These are phyloP conservation scores for human (Homo sapiens) DNA, from an alignment of 2,113 vertebrate species.

Conservation along the genomic window DNA sequence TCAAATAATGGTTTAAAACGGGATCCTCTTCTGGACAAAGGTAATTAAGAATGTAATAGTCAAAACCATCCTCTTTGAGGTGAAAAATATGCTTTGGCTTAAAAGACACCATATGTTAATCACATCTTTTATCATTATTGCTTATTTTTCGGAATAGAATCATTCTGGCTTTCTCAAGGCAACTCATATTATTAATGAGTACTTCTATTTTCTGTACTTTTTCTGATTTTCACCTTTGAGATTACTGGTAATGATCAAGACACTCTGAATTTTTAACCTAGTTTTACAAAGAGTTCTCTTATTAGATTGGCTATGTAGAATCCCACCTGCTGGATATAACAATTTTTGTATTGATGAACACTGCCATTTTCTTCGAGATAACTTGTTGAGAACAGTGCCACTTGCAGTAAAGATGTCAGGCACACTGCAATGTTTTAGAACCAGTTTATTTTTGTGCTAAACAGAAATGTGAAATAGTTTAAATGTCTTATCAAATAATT, in stretches of 20 bases:
- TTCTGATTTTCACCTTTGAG: background rate
- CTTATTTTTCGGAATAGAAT: background rate
- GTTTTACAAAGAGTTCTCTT: background rate
- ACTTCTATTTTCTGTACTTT: background rate
- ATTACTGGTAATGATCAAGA: background rate
- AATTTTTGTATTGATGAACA: background rate
- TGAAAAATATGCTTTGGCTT: background rate
- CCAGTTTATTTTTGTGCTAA: background rate
- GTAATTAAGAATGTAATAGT: background rate
- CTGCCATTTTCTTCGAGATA: background rate
- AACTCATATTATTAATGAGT: background rate
- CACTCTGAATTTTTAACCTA: background rate
- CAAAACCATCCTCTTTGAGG: background rate
- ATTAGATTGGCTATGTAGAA: background rate
- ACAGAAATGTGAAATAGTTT: background rate
- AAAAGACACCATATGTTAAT: background rate
- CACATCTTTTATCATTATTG: background rate
- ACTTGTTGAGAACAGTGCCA: background rate
- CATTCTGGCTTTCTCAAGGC: background rate
- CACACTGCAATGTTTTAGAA: background rate
- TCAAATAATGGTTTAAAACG: background rate
- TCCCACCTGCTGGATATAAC: background rate
- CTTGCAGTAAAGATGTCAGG: background rate
- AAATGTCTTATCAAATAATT: background rate
- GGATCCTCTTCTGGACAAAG: background rate